Base-by-base conservation (phyloP, 92 coral and sea anemone species). In the Zoanthus solanderi region DNA sequence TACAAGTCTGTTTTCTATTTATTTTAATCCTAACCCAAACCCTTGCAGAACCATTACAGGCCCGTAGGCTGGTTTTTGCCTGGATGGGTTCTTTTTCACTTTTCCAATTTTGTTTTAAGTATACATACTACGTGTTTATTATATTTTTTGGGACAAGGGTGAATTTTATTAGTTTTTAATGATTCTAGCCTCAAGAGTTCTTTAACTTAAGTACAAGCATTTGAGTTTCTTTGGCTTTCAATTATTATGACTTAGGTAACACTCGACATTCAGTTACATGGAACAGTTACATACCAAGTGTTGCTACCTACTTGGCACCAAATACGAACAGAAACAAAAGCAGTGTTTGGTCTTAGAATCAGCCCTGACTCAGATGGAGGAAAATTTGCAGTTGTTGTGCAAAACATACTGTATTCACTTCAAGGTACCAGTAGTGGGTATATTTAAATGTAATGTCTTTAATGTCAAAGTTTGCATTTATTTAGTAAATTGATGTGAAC, bases 321-420 rank as follows among this genome's bases (percentile, higher is more conserved):
- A 30, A 90, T 89, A 34, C 69, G 89, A 42, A 68, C 61, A 16
- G 87, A 76, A 29, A 79, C 66, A 79, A 84, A 88, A 13, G 46
- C 88, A 47, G 60, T 83, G 2, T 93, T 85, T 89, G 93, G 92
- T 32, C 65, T 95, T 47, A 88, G 75, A 81, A 37, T 93, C 23
- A 81, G 88, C 84, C 88, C 87, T 46, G 93, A 91, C 45, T 75
- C 93, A 9, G 95, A 92, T 71, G 94, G 92, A 15, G 87, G 86
- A 10, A 88, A 89, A 7, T 97, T 97, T 77, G 72, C 96, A 9
- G 50, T 93, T 76, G 94, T 95, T 3, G 83, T 95, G 37, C 99
- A 93, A 63, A 92, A 93, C 54, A 76, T 91, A 0, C 72, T 97
- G 78, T 88, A 93, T 2, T 95, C 93, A 28, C 75, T 93, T 65